Evolutionary conservation across 2,113 vertebrate species (phyloP).

Genomic region (Vimba vimba): DNA sequence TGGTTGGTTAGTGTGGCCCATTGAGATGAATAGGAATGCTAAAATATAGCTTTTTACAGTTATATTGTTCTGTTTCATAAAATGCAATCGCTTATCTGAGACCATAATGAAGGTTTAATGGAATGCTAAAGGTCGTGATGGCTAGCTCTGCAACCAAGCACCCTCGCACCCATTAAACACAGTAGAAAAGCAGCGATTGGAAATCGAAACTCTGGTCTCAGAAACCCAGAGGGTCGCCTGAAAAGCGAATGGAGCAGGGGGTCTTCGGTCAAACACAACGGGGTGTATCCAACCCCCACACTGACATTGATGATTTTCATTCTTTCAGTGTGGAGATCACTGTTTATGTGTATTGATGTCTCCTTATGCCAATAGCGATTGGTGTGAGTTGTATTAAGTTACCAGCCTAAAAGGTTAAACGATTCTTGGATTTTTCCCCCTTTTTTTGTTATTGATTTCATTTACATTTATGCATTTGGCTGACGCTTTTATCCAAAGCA

Average conservation of each 20-base stretch:
- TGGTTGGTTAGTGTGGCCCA: neutral
- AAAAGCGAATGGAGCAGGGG: slow-evolving; percentile 23
- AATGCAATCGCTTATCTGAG: slow-evolving; percentile 51
- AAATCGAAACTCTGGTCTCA: slow-evolving; percentile 31
- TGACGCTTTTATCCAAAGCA: no score
- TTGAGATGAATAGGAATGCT: neutral
- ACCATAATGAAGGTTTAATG: slow-evolving; percentile 51
- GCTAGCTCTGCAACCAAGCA: slow-evolving; percentile 30
- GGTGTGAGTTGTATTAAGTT: slow-evolving; percentile 13
- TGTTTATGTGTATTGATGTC: slow-evolving; percentile 38
- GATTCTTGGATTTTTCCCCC: neutral
- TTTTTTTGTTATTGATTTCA: neutral
- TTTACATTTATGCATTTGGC: neutral
- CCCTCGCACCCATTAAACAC: slow-evolving; percentile 33
- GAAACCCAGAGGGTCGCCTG: slow-evolving; percentile 1
- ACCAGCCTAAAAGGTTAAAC: neutral
- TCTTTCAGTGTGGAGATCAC: slow-evolving; percentile 29
- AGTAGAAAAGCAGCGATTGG: slow-evolving; percentile 29
- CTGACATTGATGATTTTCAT: slow-evolving; percentile 24
- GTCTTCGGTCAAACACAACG: neutral
- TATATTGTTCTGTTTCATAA: slow-evolving; percentile 56
- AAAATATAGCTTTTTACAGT: neutral
- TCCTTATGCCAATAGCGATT: neutral
- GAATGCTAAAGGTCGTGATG: slow-evolving; percentile 48
- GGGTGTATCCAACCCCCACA: neutral